Conservation (phyloP, 1,140 invertebrate genomes). For the Tribolium castaneum region DNA sequence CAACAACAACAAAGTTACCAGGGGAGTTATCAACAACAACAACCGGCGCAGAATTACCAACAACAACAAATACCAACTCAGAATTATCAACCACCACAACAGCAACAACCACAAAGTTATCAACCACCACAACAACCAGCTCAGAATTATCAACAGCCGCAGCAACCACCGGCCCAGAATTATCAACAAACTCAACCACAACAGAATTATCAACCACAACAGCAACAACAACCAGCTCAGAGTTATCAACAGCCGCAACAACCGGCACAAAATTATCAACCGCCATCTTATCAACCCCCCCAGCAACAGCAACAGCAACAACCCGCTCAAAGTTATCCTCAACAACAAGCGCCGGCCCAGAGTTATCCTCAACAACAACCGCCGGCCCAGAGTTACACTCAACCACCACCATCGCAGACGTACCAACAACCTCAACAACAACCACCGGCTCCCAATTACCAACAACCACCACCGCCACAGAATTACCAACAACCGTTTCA, state of each 20-base stretch:
- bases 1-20: slow-evolving; percentile 44
- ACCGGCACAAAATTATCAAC: slow-evolving; percentile 38
- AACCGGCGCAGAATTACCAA: slow-evolving; percentile 49
- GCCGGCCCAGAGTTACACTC: slow-evolving; percentile 39
- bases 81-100: slow-evolving; percentile 44
- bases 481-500: slow-evolving; percentile 35
- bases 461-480: slow-evolving; percentile 40
- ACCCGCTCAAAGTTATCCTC: slow-evolving; percentile 44
- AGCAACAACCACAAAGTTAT: slow-evolving; percentile 40
- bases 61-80: slow-evolving; percentile 53
- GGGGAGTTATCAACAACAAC: slow-evolving; percentile 24
- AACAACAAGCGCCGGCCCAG: slow-evolving; percentile 45
- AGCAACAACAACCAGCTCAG: slow-evolving; percentile 50
- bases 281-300: slow-evolving; percentile 34
- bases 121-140: slow-evolving; percentile 47
- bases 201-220: slow-evolving; percentile 51
- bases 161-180: slow-evolving; percentile 13
- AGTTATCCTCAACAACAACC: slow-evolving; percentile 49
- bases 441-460: slow-evolving; percentile 17
- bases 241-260: slow-evolving; percentile 57
- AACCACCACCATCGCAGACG: slow-evolving; percentile 27
- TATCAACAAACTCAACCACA: slow-evolving; percentile 37
- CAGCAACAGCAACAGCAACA: slow-evolving; percentile 42
- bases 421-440: slow-evolving; percentile 46
- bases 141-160: slow-evolving; percentile 37